A percentile compares a stretch with the other conserved stretches of the same genome.
phyloP scores from a whole-genome alignment of 2,113 vertebrate species.

The Lagopus leucura region DNA sequence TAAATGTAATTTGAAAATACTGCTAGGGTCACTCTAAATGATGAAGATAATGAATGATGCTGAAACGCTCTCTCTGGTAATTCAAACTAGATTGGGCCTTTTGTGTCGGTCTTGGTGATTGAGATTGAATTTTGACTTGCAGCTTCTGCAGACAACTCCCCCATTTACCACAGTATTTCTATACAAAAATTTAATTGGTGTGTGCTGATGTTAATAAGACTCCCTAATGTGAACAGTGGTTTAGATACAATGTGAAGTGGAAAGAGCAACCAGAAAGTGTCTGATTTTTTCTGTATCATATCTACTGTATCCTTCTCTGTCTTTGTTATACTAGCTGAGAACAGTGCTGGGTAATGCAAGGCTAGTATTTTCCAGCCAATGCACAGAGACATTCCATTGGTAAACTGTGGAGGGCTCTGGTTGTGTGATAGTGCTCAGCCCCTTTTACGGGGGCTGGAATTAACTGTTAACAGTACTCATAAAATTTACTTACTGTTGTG shows the following conservation, averaged over 20 bases:
- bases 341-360: rapidly evolving
- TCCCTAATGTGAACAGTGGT: neutral
- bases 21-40: neutral
- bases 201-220: neutral
- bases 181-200: neutral
- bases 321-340: neutral
- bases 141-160: neutral
- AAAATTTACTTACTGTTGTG: neutral
- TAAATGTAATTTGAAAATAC: constrained; percentile 14
- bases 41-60: neutral
- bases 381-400: neutral
- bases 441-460: neutral
- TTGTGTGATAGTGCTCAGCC: neutral
- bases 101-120: neutral
- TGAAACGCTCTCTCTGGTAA: neutral
- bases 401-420: neutral
- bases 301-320: neutral
- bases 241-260: neutral
- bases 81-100: neutral
- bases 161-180: neutral
- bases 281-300: neutral
- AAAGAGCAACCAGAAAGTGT: neutral
- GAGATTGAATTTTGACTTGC: neutral
- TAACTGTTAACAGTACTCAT: neutral
- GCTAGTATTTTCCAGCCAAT: neutral